Base-by-base conservation (phyloP, 2,113 vertebrate species). In the Aspiorhynchus laticeps region DNA sequence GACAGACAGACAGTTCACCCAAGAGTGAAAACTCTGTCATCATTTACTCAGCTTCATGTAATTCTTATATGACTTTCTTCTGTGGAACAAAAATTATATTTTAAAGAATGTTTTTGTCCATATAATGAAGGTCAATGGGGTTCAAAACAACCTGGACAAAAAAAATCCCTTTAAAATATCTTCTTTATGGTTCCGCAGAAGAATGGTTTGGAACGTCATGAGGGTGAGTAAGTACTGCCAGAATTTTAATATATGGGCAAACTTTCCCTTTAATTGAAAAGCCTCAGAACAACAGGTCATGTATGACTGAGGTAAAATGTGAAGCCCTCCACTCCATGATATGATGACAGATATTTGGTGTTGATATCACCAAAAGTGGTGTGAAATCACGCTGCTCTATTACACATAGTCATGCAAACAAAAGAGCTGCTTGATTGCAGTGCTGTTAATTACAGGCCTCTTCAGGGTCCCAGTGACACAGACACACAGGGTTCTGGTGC, bases 381-480 rank as follows among this genome's bases (percentile, higher is more conserved):
- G 67, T 59, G 82, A 84, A 84, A 59, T 36, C 43, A n/a, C 1
- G 7, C 48, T 74, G 82, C 24, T 84, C 28, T 53, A 56, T 84
- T 73, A 76, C n/a, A 48, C 61, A 82, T 19, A 83, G 36, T 41
- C 51, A 84, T 28, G 46, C 65, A 86, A 33, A 90, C 86, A 87
- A 87, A 87, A 48, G 63, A 65, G 31, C 41, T 33, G 41, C 77
- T 85, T 86, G 86, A 90, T 89, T 85, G 84, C 73, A 82, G 88
- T 86, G 86, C 63, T 81, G 51, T 86, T 90, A 90, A 90, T 90
- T 86, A 90, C 84, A 86, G 73, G 63, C 63, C 75, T 85, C 65
- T 86, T 86, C 65, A 86, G 69, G 86, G 82, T 85, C 69, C 73
- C 38, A 15, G 71, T 86, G 63, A 88, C 83, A 87, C 67, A 90